Conservation (phyloP, 2,113 vertebrate genomes). For the Corvus moneduloides region DNA sequence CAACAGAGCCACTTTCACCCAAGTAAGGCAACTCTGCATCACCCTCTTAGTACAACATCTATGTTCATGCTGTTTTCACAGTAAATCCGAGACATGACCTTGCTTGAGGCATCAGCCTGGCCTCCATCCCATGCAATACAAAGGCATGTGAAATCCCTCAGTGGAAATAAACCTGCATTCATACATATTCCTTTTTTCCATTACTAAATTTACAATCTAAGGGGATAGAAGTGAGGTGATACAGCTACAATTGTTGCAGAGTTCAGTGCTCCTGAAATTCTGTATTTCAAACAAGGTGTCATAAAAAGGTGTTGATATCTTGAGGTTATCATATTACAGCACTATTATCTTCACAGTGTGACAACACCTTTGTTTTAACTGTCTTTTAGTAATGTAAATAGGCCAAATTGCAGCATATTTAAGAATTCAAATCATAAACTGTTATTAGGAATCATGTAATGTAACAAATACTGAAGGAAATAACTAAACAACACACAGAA, state of each 20-base stretch:
- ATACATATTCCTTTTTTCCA: not conserved
- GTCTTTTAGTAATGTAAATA: not conserved
- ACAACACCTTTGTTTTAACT: not conserved
- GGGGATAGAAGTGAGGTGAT: not conserved
- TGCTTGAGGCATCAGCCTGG: not conserved
- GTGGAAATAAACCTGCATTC: not conserved
- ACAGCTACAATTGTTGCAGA: not conserved
- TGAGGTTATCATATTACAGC: not conserved
- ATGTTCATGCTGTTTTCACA: not conserved
- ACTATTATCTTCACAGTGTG: not conserved
- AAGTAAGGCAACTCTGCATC: not conserved
- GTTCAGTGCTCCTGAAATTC: not conserved
- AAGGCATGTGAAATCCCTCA: not conserved
- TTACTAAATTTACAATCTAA: not conserved
- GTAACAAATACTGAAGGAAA: not conserved
- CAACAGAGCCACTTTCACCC: accelerated
- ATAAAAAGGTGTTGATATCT: not conserved
- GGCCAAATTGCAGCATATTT: not conserved
- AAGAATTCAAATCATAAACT: not conserved
- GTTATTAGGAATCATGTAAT: not conserved
- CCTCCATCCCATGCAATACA: not conserved
- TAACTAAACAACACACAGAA: not conserved
- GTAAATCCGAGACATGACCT: not conserved
- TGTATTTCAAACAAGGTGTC: not conserved
- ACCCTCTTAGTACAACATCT: not conserved